Conservation (phyloP, 2,797 vertebrate genomes). For the Pelochelys cantorii region DNA sequence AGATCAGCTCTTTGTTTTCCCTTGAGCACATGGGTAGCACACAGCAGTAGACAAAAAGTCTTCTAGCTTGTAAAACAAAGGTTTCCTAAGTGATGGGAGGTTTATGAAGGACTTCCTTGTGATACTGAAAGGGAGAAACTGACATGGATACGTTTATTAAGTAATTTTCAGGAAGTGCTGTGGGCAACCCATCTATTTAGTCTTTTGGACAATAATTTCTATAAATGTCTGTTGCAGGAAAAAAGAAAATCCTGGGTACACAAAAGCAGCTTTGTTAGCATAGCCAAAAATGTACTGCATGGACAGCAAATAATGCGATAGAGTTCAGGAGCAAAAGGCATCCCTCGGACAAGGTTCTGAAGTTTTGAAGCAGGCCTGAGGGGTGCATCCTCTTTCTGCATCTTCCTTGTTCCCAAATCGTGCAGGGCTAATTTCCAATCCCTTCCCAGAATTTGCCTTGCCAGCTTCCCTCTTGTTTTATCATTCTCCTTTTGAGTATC, state of each 20-base stretch:
- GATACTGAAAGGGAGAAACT: not conserved
- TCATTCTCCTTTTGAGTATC: not conserved
- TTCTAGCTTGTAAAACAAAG: conserved; percentile 8
- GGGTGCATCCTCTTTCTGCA: not conserved
- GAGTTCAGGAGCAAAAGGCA: not conserved
- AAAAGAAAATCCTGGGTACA: not conserved
- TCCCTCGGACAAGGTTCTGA: not conserved
- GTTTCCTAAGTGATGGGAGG: conserved; percentile 13
- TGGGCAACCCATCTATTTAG: not conserved
- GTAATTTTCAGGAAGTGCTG: conserved; percentile 59
- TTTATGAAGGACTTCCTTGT: conserved; percentile 1
- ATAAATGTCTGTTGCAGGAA: conserved; percentile 29
- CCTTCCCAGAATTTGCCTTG: not conserved
- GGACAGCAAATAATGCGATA: conserved; percentile 7
- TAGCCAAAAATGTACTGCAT: not conserved
- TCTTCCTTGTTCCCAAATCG: not conserved
- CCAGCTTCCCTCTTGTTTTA: not conserved
- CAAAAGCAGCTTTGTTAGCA: conserved; percentile 41
- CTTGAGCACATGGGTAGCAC: not conserved
- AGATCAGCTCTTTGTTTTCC: not conserved
- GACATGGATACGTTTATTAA: not conserved
- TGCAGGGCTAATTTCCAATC: not conserved
- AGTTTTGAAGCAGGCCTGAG: not conserved
- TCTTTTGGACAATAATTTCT: conserved; percentile 7
- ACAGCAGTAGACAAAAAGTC: not conserved